Conservation (phyloP, 2,888 invertebrate genomes). For the Amphimallon solstitiale region DNA sequence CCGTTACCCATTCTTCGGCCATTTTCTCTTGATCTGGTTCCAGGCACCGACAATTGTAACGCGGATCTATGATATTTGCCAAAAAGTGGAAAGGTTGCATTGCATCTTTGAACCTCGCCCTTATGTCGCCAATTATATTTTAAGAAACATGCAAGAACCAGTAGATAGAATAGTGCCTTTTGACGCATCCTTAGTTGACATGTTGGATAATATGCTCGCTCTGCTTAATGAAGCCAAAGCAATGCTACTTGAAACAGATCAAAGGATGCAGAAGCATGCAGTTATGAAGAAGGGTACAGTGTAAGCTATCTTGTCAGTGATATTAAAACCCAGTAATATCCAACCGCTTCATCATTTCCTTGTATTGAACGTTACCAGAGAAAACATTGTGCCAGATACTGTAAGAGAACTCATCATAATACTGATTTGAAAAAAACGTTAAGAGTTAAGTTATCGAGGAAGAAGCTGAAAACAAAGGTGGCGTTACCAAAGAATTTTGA, state of each 20-base stretch:
- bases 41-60: too few relatives aligned
- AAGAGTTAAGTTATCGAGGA: constrained; percentile 88
- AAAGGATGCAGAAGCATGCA: constrained; percentile 86
- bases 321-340: constrained; percentile 62
- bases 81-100: too few relatives aligned
- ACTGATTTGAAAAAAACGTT: constrained; percentile 92
- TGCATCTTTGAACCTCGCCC: too few relatives aligned
- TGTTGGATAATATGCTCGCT: too few relatives aligned
- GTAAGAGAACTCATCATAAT: constrained; percentile 78
- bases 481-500: constrained; percentile 97
- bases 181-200: too few relatives aligned
- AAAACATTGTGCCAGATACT: constrained; percentile 89
- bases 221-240: too few relatives aligned
- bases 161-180: constrained; percentile 31
- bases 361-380: constrained; percentile 81
- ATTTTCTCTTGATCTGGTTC: too few relatives aligned
- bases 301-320: constrained; percentile 68
- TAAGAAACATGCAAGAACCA: constrained; percentile 56
- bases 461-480: constrained; percentile 97
- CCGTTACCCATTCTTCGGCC: too few relatives aligned
- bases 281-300: constrained; percentile 81
- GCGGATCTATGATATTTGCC: too few relatives aligned
- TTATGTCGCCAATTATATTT: constrained; percentile 73
- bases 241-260: too few relatives aligned
- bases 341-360: constrained; percentile 74